These are phyloP conservation scores for Stenodema calcarata DNA, from an alignment of 2,888 invertebrate genomes.

Conservation along the genomic window DNA sequence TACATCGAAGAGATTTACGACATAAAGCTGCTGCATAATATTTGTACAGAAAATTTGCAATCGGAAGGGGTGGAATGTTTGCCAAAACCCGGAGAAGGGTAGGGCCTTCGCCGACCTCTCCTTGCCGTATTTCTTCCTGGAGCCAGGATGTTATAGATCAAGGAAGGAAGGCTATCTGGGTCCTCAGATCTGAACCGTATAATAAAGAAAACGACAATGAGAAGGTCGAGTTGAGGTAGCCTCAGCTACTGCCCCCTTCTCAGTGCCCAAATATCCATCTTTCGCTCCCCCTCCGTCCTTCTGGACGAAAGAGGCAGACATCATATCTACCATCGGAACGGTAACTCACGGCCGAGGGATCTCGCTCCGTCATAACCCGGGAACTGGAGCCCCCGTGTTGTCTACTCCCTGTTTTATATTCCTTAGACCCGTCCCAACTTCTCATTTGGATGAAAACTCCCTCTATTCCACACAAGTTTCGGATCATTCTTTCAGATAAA, in stretches of 20 bases:
- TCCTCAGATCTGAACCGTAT: constrained; percentile 3
- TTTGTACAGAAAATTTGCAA: not conserved
- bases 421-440: not conserved
- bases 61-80: not conserved
- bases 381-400: constrained; percentile 18
- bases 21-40: not conserved
- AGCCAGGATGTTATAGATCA: constrained; percentile 35
- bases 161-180: not conserved
- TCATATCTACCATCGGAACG: constrained; percentile 22
- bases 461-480: not conserved
- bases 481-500: constrained; percentile 27
- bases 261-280: constrained; percentile 3
- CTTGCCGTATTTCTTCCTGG: not conserved
- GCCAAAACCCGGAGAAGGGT: not conserved
- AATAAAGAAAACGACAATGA: constrained; percentile 29
- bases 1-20: not conserved
- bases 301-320: not conserved
- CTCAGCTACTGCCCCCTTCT: constrained; percentile 17
- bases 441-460: constrained; percentile 15
- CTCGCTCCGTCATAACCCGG: constrained; percentile 15
- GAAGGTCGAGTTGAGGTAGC: constrained; percentile 17
- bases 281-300: not conserved
- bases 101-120: not conserved
- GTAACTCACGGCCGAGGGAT: constrained; percentile 9
- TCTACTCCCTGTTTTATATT: constrained; percentile 25